Base-by-base conservation (phyloP, 2,113 vertebrate genomes). In the Falco punctatus region DNA sequence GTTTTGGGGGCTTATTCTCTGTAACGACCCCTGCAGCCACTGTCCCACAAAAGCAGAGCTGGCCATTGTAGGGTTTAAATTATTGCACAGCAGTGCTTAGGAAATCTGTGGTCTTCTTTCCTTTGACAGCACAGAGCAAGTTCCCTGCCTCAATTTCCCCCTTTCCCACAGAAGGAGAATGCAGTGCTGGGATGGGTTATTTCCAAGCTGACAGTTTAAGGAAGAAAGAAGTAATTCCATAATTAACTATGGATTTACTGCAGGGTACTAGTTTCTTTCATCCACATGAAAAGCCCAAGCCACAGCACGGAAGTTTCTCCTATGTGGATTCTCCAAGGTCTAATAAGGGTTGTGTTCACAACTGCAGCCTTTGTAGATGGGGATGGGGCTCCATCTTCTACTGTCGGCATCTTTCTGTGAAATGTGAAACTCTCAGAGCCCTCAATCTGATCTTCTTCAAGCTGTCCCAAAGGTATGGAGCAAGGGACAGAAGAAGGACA, bases 101-200 rank as follows among this genome's bases (percentile, higher is more conserved):
- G 61, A 73, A 85, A 59, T 49, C 15, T 35, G 57, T 35, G 19
- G 0, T 67, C 11, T 64, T 74, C 51, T 66, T 67, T 15, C 24
- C n/a, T 85, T 79, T 2, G 2, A 24, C 23, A 74, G 30, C 65
- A 62, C 8, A 20, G 11, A 73, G 14, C 4, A 69, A 10, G 2
- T 21, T 54, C 19, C 24, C 21, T 92, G 78, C 35, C 65, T 92
- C 30, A 11, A 20, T 89, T 77, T 86, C 13, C 7, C 32, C 3
- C 9, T 89, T 78, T 74, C 27, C 27, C 27, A 62, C 27, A 54
- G 55, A 71, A 71, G 33, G 24, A 88, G 24, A 79, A 23, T 14
- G n/a, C 8, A 16, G 6, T 1, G 0, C 3, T 87, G 28, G 51
- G 23, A 3, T 62, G n/a, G 16, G 42, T 54, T 32, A 5, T 75